Conservation (phyloP, 2,797 vertebrate genomes). For the Argyrosomus regius region DNA sequence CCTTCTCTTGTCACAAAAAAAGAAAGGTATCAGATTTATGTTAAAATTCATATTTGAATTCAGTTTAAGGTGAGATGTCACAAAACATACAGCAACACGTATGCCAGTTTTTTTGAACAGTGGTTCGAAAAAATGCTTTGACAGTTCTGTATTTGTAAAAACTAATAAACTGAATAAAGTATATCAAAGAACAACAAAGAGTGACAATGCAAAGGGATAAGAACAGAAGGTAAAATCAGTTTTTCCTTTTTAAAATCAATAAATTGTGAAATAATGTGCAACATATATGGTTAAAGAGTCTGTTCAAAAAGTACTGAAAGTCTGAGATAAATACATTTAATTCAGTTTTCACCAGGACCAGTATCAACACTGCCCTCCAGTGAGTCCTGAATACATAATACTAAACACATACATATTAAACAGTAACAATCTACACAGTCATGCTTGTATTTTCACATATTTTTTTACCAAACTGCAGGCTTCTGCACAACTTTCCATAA, state of each 20-base stretch:
- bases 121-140: not conserved
- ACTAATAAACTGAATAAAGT: not conserved
- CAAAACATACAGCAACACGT: not conserved
- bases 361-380: not conserved
- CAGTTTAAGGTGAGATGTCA: not conserved
- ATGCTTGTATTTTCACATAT: conserved; percentile 6
- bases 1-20: not conserved
- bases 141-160: not conserved
- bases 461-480: not conserved
- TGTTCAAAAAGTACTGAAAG: not conserved
- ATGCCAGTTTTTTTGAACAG: not conserved
- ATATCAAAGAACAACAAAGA: too few relatives aligned
- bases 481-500: not conserved
- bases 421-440: not conserved
- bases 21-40: not conserved
- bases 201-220: too few relatives aligned
- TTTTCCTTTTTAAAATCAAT: not conserved
- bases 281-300: not conserved
- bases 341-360: not conserved
- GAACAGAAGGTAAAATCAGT: not conserved
- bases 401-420: not conserved
- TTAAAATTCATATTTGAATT: not conserved
- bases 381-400: not conserved
- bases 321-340: not conserved
- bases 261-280: not conserved